Percentiles rank a stretch among this genome's conserved stretches.
These are phyloP conservation scores for Parapsyche elsis DNA, from an alignment of 1,140 invertebrate species.

Conservation along the genomic window DNA sequence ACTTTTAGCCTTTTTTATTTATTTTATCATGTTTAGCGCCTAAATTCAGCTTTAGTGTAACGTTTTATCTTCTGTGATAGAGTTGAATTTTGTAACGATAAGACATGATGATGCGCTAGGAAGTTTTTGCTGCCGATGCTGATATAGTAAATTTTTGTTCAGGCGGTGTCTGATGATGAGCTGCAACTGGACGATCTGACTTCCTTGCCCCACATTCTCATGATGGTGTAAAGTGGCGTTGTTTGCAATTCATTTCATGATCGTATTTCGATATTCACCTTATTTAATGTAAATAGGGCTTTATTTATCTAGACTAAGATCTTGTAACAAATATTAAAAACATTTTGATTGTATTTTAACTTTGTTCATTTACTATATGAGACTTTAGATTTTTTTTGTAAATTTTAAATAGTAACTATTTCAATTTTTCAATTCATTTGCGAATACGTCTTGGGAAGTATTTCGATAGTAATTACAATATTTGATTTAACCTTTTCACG, in stretches of 20 bases:
- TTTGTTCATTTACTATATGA: background rate
- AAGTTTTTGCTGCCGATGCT: slow-evolving; percentile 46
- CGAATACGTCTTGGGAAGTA: no score
- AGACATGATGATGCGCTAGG: background rate
- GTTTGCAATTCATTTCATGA: slow-evolving; percentile 18
- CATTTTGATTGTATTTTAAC: background rate
- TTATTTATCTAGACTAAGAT: background rate
- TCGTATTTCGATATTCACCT: slow-evolving; percentile 3
- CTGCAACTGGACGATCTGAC: slow-evolving; percentile 37
- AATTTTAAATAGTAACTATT: background rate
- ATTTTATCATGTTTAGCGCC: no score
- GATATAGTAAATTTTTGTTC: slow-evolving; percentile 56
- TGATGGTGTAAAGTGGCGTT: slow-evolving; percentile 39
- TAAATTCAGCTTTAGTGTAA: no score
- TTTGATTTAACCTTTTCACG: no score
- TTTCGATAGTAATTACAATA: no score
- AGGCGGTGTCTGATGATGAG: slow-evolving; percentile 44
- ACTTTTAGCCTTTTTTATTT: no score
- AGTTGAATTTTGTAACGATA: no score
- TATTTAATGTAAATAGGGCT: slow-evolving; percentile 2
- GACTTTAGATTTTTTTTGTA: background rate
- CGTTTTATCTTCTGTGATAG: no score
- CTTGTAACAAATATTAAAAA: background rate
- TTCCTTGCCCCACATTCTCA: slow-evolving; percentile 39
- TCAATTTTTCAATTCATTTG: background rate